Evolutionary conservation across 2,888 invertebrate species (phyloP).

Genomic region (Heliconius cydno): DNA sequence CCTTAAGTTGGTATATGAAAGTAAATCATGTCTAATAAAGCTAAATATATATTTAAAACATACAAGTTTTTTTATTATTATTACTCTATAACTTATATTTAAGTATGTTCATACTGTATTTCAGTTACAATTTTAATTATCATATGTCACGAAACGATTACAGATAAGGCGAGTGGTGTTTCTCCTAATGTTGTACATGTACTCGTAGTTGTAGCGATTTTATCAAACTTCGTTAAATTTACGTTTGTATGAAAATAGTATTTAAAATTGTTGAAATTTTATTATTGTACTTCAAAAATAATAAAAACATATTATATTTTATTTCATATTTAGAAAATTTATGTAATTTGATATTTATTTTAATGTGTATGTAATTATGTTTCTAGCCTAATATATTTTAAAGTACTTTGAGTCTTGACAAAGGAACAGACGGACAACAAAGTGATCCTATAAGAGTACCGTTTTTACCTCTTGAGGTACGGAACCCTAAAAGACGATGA

Average conservation of each 20-base stretch:
- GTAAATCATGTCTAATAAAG: slow-evolving; percentile 5
- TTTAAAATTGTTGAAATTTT: slow-evolving; percentile 4
- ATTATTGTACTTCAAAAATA: background rate
- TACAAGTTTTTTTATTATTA: slow-evolving; percentile 31
- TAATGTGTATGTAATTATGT: background rate
- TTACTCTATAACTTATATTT: slow-evolving; percentile 27
- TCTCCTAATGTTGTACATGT: slow-evolving; percentile 21
- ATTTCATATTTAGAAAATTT: background rate
- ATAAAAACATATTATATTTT: background rate
- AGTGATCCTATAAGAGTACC: too few relatives aligned
- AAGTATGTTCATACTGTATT: slow-evolving; percentile 10
- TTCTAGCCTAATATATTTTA: background rate
- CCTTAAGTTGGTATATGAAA: background rate
- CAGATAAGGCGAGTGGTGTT: slow-evolving; percentile 29
- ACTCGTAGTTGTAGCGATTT: slow-evolving; percentile 22
- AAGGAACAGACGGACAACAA: too few relatives aligned
- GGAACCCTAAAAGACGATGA: background rate
- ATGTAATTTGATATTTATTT: background rate
- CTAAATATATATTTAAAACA: background rate
- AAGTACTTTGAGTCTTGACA: too few relatives aligned
- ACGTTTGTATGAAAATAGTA: slow-evolving; percentile 1
- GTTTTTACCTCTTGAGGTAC: too few relatives aligned
- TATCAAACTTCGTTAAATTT: slow-evolving; percentile 29
- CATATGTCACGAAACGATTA: slow-evolving; percentile 32
- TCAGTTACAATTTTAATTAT: slow-evolving; percentile 18